Conservation (phyloP, 2,113 vertebrate species). For the Seriola dumerili region DNA sequence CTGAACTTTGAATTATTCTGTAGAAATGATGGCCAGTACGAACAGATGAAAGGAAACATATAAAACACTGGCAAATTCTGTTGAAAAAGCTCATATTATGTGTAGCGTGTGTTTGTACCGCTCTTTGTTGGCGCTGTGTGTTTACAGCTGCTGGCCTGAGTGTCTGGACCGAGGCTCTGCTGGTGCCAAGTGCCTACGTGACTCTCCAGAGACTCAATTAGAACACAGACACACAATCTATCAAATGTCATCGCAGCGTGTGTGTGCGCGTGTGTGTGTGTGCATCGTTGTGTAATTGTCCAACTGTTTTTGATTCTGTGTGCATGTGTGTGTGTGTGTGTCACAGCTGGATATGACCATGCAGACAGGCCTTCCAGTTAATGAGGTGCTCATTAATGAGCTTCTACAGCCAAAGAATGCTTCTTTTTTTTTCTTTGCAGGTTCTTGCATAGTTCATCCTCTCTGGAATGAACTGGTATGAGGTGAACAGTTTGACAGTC, state of each 20-base stretch:
- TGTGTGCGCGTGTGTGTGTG: constrained; percentile 7
- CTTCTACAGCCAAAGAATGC: constrained; percentile 34
- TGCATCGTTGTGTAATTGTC: neutral
- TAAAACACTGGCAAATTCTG: neutral
- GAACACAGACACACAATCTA: constrained; percentile 47
- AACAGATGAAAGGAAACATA: neutral
- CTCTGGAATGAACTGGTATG: constrained; percentile 32
- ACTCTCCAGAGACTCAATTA: constrained; percentile 76
- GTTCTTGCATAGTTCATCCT: constrained; percentile 51
- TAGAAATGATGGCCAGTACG: neutral
- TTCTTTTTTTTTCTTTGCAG: constrained; percentile 7
- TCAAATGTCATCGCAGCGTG: constrained; percentile 68
- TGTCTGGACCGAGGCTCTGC: constrained; percentile 26
- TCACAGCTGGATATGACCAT: constrained; percentile 49
- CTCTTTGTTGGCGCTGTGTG: constrained; percentile 17
- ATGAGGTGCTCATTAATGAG: constrained; percentile 74
- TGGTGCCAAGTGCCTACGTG: constrained; percentile 37
- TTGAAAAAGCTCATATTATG: neutral
- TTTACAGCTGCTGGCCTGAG: constrained; percentile 51
- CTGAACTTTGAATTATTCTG: neutral
- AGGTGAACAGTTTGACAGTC: constrained; percentile 23
- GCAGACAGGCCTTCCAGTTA: constrained; percentile 53
- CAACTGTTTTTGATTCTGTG: constrained; percentile 2
- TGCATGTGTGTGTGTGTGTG: constrained; percentile 29
- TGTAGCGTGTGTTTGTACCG: neutral